Evolutionary conservation across 2,797 vertebrate species (phyloP).

Genomic region (Siniperca scherzeri): DNA sequence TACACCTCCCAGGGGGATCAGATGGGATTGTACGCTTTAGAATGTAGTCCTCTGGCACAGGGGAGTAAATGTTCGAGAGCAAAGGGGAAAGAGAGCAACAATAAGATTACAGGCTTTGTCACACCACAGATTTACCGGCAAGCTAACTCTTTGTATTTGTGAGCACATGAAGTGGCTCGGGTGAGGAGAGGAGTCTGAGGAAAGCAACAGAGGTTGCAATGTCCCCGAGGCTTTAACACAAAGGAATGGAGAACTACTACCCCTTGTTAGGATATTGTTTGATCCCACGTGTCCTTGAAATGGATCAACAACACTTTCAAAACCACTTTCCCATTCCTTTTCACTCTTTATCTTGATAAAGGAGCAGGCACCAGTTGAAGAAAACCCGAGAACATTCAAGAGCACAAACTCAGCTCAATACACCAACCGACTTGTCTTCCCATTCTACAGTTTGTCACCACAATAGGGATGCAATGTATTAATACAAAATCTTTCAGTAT

Average conservation of each 20-base stretch:
- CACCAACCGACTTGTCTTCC: slow-evolving; percentile 8
- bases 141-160: slow-evolving; percentile 49
- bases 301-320: slow-evolving; percentile 46
- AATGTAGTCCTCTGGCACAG: slow-evolving; percentile 69
- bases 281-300: slow-evolving; percentile 55
- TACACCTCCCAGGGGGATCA: slow-evolving; percentile 30
- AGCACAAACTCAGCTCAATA: slow-evolving; percentile 42
- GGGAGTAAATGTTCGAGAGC: slow-evolving; percentile 51
- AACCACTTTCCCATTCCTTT: slow-evolving; percentile 42
- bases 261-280: slow-evolving; percentile 40
- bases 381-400: slow-evolving; percentile 58
- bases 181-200: slow-evolving; percentile 36
- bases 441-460: slow-evolving; percentile 4
- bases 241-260: slow-evolving; percentile 42
- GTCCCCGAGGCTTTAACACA: slow-evolving; percentile 34
- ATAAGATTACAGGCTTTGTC: slow-evolving; percentile 71
- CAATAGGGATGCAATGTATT: slow-evolving; percentile 19
- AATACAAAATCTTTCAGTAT: slow-evolving; percentile 22
- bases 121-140: slow-evolving; percentile 59
- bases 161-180: slow-evolving; percentile 47
- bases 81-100: slow-evolving; percentile 49
- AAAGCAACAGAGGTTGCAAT: slow-evolving; percentile 51
- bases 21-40: slow-evolving; percentile 62
- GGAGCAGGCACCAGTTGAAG: slow-evolving; percentile 65
- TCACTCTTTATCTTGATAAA: slow-evolving; percentile 33